Conservation (phyloP, 2,797 vertebrate genomes). For the Benthosema pterotum region DNA sequence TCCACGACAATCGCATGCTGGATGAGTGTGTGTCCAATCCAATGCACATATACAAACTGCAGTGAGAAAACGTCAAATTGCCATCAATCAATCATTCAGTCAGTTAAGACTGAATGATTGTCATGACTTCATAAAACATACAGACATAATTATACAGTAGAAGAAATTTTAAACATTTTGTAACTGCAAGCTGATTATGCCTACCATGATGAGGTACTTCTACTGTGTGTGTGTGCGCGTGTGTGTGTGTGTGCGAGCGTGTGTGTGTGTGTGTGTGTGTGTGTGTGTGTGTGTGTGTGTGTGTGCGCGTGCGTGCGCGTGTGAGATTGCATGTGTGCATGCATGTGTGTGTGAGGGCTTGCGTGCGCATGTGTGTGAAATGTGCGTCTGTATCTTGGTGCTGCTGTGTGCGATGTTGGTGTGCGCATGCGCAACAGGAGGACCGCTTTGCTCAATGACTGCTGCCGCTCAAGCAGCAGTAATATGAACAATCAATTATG, state of each 20-base stretch:
- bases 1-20: too few species aligned
- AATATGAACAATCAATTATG: conserved; percentile 84
- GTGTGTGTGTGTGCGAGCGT: conserved; percentile 5
- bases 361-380: neutral
- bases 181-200: too few species aligned
- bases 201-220: too few species aligned
- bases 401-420: neutral
- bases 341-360: neutral
- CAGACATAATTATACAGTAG: too few species aligned
- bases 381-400: neutral
- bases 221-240: conserved; percentile 1
- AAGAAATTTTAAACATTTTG: too few species aligned
- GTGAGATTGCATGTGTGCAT: neutral
- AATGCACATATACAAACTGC: too few species aligned
- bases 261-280: neutral
- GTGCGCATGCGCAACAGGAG: neutral
- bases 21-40: neutral
- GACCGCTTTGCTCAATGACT: conserved; percentile 49
- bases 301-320: conserved; percentile 1
- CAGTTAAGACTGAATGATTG: too few species aligned
- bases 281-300: neutral
- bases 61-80: too few species aligned
- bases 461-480: conserved; percentile 66
- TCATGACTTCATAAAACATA: too few species aligned
- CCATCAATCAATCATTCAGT: too few species aligned